Evolutionary conservation across 2,888 invertebrate genomes (phyloP).

Genomic region (Athrips mouffetella): DNA sequence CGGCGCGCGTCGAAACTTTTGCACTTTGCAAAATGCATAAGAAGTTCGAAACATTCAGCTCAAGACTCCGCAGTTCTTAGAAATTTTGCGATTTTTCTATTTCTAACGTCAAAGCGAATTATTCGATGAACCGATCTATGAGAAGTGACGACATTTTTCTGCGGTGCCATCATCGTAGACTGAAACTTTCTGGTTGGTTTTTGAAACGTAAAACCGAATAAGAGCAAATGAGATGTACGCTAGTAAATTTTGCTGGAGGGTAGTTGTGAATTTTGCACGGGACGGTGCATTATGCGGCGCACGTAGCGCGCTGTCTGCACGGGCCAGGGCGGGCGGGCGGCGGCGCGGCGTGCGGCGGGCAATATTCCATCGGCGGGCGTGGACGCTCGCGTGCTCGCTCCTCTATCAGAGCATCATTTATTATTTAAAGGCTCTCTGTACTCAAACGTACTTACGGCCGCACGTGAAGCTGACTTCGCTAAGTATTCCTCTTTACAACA

Average conservation of each 20-base stretch:
- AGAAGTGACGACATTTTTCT: not conserved
- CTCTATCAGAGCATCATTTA: constrained; percentile 66
- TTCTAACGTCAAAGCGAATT: constrained; percentile 15
- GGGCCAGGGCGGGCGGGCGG: constrained; percentile 42
- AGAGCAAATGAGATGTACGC: constrained; percentile 72
- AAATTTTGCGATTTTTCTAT: constrained; percentile 34
- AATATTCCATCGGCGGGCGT: constrained; percentile 45
- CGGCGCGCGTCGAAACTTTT: constrained; percentile 59
- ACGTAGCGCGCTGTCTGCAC: constrained; percentile 71
- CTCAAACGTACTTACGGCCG: constrained; percentile 49
- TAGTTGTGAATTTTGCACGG: constrained; percentile 75
- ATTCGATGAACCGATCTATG: not conserved
- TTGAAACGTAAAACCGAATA: constrained; percentile 50
- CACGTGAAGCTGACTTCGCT: constrained; percentile 51
- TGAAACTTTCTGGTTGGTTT: constrained; percentile 37
- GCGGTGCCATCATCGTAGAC: constrained; percentile 6
- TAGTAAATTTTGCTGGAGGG: constrained; percentile 68
- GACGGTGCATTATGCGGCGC: constrained; percentile 71
- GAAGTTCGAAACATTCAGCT: constrained; percentile 54
- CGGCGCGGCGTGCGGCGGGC: constrained; percentile 32
- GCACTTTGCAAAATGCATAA: constrained; percentile 66
- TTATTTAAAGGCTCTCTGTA: constrained; percentile 62
- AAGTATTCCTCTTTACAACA: constrained; percentile 46
- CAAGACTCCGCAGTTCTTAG: constrained; percentile 40
- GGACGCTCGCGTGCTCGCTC: constrained; percentile 40